A percentile compares a stretch with the other conserved stretches of the same genome.
Evolutionary conservation across 2,797 vertebrate genomes (phyloP).

Genomic region (Diglossa cyanea): DNA sequence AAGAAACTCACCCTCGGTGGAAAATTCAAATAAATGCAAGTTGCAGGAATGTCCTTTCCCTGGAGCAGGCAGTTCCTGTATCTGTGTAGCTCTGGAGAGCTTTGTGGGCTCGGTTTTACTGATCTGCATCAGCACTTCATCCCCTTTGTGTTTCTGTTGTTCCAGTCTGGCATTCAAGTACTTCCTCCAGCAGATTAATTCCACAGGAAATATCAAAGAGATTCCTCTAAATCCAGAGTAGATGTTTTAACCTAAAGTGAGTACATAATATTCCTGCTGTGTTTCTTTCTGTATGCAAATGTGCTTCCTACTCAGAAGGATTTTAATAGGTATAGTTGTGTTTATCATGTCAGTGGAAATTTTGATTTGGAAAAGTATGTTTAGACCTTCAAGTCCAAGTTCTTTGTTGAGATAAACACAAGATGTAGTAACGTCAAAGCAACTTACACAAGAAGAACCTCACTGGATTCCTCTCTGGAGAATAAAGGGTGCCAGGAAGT

Average conservation of each 20-base stretch:
- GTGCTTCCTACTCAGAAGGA: not conserved
- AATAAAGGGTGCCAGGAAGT: not conserved
- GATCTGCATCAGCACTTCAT: not conserved
- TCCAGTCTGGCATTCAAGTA: not conserved
- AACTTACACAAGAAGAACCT: not conserved
- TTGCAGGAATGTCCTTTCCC: not conserved
- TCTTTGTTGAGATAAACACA: not conserved
- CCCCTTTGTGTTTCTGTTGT: not conserved
- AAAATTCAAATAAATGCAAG: not conserved
- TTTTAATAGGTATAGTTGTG: not conserved
- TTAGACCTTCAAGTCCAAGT: not conserved
- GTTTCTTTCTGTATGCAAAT: not conserved
- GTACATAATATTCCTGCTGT: not conserved
- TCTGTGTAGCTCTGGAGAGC: not conserved
- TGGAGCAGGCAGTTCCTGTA: not conserved
- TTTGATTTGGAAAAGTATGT: not conserved
- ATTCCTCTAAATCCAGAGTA: not conserved
- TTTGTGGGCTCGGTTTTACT: not conserved
- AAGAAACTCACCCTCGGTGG: not conserved
- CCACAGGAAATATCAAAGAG: not conserved
- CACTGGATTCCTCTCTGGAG: not conserved
- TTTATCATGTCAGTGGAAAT: not conserved
- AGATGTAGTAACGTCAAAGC: not conserved
- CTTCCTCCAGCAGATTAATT: not conserved
- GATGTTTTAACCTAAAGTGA: not conserved